These are phyloP conservation scores for Choristoneura rosaceana DNA, from an alignment of 2,888 invertebrate species.

Conservation along the genomic window DNA sequence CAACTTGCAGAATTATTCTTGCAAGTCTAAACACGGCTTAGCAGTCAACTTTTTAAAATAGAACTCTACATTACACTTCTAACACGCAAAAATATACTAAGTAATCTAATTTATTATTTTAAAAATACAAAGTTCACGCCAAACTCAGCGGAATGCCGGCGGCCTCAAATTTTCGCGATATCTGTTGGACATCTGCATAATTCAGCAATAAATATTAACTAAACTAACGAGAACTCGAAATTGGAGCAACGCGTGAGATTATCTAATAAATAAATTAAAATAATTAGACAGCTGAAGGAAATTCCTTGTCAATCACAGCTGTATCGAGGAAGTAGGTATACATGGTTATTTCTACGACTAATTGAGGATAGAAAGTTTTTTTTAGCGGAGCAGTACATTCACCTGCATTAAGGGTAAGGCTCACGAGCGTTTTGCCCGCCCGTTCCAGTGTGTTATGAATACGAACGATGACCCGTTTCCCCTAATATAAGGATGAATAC, in stretches of 20 bases:
- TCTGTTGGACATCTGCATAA: constrained; percentile 7
- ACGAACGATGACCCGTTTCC: too few species aligned
- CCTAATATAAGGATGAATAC: too few species aligned
- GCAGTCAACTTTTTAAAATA: too few species aligned
- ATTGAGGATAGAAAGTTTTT: constrained; percentile 34
- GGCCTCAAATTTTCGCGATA: not conserved
- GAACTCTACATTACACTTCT: too few species aligned
- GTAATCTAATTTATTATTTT: not conserved
- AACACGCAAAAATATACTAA: too few species aligned
- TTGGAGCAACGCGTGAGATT: not conserved
- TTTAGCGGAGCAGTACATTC: too few species aligned
- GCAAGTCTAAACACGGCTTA: too few species aligned
- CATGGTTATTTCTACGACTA: constrained; percentile 7
- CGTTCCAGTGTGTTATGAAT: too few species aligned
- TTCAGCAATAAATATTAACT: constrained; percentile 4
- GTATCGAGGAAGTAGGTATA: not conserved
- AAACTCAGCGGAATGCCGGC: not conserved
- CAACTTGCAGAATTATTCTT: too few species aligned
- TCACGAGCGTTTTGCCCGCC: too few species aligned
- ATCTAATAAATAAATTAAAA: not conserved
- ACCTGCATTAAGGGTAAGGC: too few species aligned
- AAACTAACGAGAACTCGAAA: constrained; percentile 4
- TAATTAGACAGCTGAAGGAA: constrained; percentile 10
- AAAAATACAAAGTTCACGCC: not conserved
- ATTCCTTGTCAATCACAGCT: constrained; percentile 17